A percentile compares a stretch with the other conserved stretches of the same genome.
These are phyloP conservation scores for Osmerus mordax DNA, from an alignment of 2,113 vertebrate species.

Conservation along the genomic window DNA sequence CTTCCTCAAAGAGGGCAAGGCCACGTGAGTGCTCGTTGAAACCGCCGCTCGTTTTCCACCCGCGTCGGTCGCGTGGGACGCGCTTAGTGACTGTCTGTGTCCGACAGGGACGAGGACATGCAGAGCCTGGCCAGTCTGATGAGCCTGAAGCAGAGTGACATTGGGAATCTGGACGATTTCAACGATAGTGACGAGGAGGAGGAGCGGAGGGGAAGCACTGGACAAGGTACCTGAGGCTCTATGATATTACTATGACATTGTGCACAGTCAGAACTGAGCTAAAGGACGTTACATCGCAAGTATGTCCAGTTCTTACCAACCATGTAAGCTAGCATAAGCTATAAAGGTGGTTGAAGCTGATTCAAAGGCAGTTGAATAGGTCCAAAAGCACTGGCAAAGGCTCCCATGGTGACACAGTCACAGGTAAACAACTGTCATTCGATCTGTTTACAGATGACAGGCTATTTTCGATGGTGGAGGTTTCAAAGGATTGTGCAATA, in stretches of 20 bases:
- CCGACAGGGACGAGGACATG: slow-evolving; percentile 87
- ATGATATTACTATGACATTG: slow-evolving; percentile 21
- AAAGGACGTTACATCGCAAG: no score
- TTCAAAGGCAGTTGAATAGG: not conserved
- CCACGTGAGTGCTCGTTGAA: slow-evolving; percentile 77
- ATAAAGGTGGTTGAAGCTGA: no score
- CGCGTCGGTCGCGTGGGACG: not conserved
- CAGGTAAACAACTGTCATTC: not conserved
- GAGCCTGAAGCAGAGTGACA: slow-evolving; percentile 83
- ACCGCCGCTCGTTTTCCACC: not conserved
- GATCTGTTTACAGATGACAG: not conserved
- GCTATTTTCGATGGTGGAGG: not conserved
- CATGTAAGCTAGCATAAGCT: not conserved
- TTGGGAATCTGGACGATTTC: slow-evolving; percentile 88
- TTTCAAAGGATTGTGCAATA: slow-evolving; percentile 4
- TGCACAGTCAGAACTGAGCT: no score
- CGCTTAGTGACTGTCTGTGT: not conserved
- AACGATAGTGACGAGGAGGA: slow-evolving; percentile 83
- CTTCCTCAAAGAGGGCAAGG: slow-evolving; percentile 85
- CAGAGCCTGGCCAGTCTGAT: slow-evolving; percentile 89
- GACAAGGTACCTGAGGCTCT: slow-evolving; percentile 29
- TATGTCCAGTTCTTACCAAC: not conserved
- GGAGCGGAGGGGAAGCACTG: slow-evolving; percentile 48
- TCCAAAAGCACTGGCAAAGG: not conserved
- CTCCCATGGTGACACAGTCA: not conserved